Conservation (phyloP, 1,140 invertebrate species). For the Tetranychus cinnabarinus region DNA sequence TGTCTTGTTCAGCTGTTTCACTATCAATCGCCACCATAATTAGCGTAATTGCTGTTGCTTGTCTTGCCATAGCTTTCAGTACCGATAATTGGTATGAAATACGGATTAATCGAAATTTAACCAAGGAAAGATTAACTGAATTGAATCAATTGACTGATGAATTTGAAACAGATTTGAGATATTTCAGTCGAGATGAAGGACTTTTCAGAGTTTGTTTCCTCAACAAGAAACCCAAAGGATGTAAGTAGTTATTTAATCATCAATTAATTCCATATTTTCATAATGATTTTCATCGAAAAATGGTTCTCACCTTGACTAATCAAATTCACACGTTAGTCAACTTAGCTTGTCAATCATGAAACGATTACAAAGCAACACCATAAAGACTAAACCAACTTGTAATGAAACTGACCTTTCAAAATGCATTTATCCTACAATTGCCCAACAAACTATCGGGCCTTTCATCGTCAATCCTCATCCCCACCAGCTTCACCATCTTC, state of each 20-base stretch:
- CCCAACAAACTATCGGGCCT: too few species aligned
- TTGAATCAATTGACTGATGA: constrained; percentile 2
- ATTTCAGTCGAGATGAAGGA: constrained; percentile 26
- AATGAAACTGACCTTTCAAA: too few species aligned
- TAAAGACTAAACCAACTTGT: too few species aligned
- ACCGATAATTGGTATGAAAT: constrained; percentile 86
- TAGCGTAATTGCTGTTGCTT: constrained; percentile 66
- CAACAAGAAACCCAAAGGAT: constrained; percentile 40
- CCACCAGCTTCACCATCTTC: too few species aligned
- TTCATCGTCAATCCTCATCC: too few species aligned
- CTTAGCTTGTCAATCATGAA: too few species aligned
- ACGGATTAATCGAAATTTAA: constrained; percentile 61
- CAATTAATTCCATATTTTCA: not conserved
- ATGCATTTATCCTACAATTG: too few species aligned
- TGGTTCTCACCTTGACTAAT: not conserved
- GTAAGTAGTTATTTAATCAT: not conserved
- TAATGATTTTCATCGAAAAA: not conserved
- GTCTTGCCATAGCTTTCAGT: constrained; percentile 72
- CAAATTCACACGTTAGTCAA: not conserved
- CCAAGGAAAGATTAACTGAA: constrained; percentile 21
- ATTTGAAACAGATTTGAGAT: constrained; percentile 15
- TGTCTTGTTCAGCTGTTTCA: constrained; percentile 83
- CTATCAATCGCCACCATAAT: constrained; percentile 77
- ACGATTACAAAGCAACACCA: too few species aligned
- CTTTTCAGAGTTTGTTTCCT: constrained; percentile 73